Evolutionary conservation across 2,888 invertebrate species (phyloP).

Genomic region (Chaitophorus viminalis): DNA sequence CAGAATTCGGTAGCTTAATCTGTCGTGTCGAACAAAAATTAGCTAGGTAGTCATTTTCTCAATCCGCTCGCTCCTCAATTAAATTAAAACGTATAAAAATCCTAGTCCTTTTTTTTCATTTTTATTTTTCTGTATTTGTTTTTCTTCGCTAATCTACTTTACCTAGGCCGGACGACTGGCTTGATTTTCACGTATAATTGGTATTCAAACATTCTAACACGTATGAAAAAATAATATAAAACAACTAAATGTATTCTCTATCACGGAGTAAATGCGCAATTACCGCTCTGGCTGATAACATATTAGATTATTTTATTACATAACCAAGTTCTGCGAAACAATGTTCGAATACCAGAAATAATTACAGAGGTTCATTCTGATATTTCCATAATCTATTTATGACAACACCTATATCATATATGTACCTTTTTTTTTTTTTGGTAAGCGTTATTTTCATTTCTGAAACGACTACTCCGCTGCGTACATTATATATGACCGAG

Average conservation of each 20-base stretch:
- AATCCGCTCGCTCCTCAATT: too few species aligned
- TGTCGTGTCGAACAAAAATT: too few species aligned
- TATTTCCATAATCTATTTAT: slow-evolving; percentile 36
- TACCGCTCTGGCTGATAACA: background rate
- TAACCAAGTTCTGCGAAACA: background rate
- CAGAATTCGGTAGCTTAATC: too few species aligned
- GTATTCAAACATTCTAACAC: background rate
- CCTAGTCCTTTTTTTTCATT: too few species aligned
- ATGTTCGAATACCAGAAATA: background rate
- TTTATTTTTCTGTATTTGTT: too few species aligned
- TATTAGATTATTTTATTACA: background rate
- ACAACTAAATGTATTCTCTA: too few species aligned
- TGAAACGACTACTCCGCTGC: background rate
- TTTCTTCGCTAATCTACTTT: too few species aligned
- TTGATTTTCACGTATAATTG: background rate
- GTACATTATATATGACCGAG: background rate
- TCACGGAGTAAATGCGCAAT: background rate
- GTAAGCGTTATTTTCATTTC: slow-evolving; percentile 30
- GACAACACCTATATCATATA: background rate
- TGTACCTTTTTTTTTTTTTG: slow-evolving; percentile 1
- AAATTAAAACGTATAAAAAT: too few species aligned
- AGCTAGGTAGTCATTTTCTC: too few species aligned
- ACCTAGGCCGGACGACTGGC: too few species aligned
- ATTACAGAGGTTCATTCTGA: background rate
- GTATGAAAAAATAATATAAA: too few species aligned